Evolutionary conservation across 2,797 vertebrate genomes (phyloP), one percentile per base, ranked within the genome.

Genomic region (Ibycter americanus): DNA sequence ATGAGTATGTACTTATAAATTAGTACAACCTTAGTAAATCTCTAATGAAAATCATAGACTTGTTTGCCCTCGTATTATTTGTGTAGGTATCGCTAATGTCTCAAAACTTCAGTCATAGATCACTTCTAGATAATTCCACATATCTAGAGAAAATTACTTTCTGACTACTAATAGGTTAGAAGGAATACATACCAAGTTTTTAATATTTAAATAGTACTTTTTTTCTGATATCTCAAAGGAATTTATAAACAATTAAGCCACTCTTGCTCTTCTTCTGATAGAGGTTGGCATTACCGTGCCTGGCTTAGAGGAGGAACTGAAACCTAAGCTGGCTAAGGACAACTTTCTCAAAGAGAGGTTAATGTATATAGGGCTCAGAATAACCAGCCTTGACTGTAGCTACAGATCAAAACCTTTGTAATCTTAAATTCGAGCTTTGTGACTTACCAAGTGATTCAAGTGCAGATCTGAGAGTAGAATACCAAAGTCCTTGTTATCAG

Each of bases 1-100:
- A 97, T 87, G 94, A 94, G 55, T 96, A 89, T 90, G 93, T 96
- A 81, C 38, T 96, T 93, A 95, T 74, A 95, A 94, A 97, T 97
- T 96, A 89, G 96, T 96, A 79, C 70, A 96, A 46, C 66, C 70
- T 77, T 94, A 76, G 81, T 89, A 97, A 97, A 89, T 74, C 55
- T 84, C 54, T 72, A 79, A 78, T 79, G 59, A 54, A 79, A 90
- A 55, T 42, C 4, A 3, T 89, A 49, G 66, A n/a, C 18, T 82
- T 66, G 51, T 88, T 92, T 90, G n/a, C 46, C 32, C 62, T 42
- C 12, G 16, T n/a, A 31, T 72, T 86, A 40, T 49, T 58, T 77
- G 27, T 72, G 34, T 40, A 90, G 83, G 12, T 96, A 82, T 32
- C 23, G 14, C 29, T 84, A 54, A 74, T 26, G 31, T 73, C 47